A percentile compares a stretch with the other conserved stretches of the same genome.
Conservation (phyloP, 2,888 invertebrate species). For the Mylabris sibirica region DNA sequence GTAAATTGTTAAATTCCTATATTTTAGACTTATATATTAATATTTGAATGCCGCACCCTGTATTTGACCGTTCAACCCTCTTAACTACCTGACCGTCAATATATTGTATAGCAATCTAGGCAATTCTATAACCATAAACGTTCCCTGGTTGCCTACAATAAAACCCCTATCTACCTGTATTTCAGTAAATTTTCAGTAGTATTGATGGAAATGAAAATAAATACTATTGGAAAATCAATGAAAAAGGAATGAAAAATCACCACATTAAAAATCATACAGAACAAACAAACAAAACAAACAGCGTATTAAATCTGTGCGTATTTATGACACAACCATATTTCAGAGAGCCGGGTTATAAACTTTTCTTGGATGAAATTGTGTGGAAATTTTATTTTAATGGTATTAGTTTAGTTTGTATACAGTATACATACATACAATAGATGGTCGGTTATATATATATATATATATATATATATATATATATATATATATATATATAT, state of each 20-base stretch:
- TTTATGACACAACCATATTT: slow-evolving; percentile 57
- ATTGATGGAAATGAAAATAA: neutral
- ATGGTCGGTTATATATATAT: slow-evolving; percentile 40
- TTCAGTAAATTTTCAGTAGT: neutral
- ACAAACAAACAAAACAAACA: slow-evolving; percentile 9
- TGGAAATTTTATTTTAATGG: slow-evolving; percentile 53
- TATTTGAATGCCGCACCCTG: no score
- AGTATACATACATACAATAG: slow-evolving; percentile 38
- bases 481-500: no score
- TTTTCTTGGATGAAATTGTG: slow-evolving; percentile 55
- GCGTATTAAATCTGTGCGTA: slow-evolving; percentile 25
- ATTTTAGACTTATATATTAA: no score
- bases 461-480: no score
- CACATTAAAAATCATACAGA: neutral
- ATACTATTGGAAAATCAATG: no score
- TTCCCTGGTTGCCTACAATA: slow-evolving; percentile 1
- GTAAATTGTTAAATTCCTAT: no score
- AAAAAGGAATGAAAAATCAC: neutral
- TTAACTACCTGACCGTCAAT: neutral
- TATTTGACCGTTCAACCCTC: neutral
- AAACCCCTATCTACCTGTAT: neutral
- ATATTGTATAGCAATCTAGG: neutral
- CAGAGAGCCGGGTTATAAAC: slow-evolving; percentile 55
- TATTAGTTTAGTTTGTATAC: neutral
- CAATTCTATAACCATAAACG: neutral